Conservation (phyloP, 2,797 vertebrate genomes). For the Rhinophrynus dorsalis region DNA sequence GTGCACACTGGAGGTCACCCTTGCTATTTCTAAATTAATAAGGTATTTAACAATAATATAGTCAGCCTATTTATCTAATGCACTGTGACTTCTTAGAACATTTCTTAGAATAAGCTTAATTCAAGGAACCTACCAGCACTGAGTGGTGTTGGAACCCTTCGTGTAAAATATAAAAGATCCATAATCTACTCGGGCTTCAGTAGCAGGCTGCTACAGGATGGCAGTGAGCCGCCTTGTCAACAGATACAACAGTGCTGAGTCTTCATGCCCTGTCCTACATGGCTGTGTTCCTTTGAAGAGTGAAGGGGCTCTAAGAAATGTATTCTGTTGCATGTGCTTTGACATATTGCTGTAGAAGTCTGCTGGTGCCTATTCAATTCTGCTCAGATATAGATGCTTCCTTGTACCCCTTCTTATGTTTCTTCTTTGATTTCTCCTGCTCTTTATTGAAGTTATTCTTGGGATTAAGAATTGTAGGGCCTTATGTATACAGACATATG, state of each 20-base stretch:
- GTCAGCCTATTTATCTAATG: slow-evolving; percentile 33
- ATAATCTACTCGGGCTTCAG: slow-evolving; percentile 17
- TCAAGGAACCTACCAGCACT: slow-evolving; percentile 28
- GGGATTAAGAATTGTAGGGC: slow-evolving; percentile 33
- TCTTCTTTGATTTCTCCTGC: slow-evolving; percentile 14
- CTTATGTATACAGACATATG: no score
- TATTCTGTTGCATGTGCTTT: slow-evolving; percentile 45
- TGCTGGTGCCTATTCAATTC: slow-evolving; percentile 35
- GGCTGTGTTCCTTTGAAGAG: slow-evolving; percentile 37
- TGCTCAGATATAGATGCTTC: slow-evolving; percentile 48
- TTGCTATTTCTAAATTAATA: slow-evolving; percentile 66
- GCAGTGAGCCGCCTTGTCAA: slow-evolving; percentile 50
- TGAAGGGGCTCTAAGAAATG: slow-evolving; percentile 31
- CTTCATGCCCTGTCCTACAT: slow-evolving; percentile 33
- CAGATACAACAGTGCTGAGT: slow-evolving; percentile 41
- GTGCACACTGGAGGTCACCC: slow-evolving; percentile 75
- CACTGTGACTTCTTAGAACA: slow-evolving; percentile 7
- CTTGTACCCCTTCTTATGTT: slow-evolving; percentile 49
- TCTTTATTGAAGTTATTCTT: slow-evolving; percentile 34
- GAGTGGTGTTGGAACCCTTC: slow-evolving; percentile 24
- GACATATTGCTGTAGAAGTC: slow-evolving; percentile 32
- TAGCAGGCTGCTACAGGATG: slow-evolving; percentile 19
- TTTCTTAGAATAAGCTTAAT: slow-evolving; percentile 28
- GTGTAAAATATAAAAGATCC: slow-evolving; percentile 52
- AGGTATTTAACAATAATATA: slow-evolving; percentile 53